Base-by-base conservation (phyloP, 1,140 invertebrate species). In the Dreissena polymorpha region DNA sequence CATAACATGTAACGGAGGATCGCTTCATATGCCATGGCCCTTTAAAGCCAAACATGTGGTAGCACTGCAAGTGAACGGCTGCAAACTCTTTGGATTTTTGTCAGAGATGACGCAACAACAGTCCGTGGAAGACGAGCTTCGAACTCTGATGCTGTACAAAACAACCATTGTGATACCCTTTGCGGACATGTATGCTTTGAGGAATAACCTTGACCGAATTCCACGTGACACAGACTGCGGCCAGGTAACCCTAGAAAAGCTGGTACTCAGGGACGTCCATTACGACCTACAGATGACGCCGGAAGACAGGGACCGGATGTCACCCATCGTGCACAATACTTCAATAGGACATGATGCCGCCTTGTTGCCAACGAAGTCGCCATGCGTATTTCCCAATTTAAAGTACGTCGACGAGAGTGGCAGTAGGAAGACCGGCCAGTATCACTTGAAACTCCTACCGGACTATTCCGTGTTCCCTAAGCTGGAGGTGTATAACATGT, bases 391-490 rank as follows among this genome's bases (percentile, higher is more conserved):
- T 68, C 29, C 53, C 14, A 39, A 64, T 27, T 29, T 82, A 21
- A 73, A 39, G 51, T 82, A 82, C 71, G 39, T 82, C 23, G 79
- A 82, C 39, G 79, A 82, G 68, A 82, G 79, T 74, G 79, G 79
- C n/a, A 82, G 79, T 70, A 73, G 79, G 27, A 73, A 73, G 29
- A 74, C 21, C 50, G 70, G 79, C 71, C 70, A 74, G 63, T 74
- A 82, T 65, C 70, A 82, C 68, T 21, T 82, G n/a, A 82, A 74
- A 55, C 64, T 82, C 27, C 29, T 82, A 25, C 79, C 79, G 7
- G 79, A 82, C 55, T 74, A 82, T 55, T 82, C 79, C 0, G 23
- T 14, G 23, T 82, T 82, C 68, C 79, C 79, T 14, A 27, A 57
- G 10, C 70, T 82, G 18, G 79, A 82, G 49, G 60, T 82, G 8